These are phyloP conservation scores for Chelonia mydas DNA, from an alignment of 2,797 vertebrate genomes.

Conservation along the genomic window DNA sequence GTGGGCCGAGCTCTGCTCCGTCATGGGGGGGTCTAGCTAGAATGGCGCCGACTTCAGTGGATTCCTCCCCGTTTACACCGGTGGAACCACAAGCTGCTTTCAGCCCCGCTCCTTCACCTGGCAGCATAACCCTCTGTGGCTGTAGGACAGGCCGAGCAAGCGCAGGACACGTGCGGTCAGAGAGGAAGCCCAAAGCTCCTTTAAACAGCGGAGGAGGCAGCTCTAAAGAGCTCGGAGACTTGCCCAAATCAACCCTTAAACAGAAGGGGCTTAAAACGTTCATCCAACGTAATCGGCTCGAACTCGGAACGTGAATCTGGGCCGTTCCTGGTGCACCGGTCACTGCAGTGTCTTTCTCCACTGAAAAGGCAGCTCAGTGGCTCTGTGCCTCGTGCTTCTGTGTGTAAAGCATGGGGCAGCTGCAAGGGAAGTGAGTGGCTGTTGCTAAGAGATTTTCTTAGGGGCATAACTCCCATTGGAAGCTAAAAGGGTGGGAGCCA, in stretches of 20 bases:
- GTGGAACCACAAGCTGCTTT: not conserved
- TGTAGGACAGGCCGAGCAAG: not conserved
- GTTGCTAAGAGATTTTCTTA: not conserved
- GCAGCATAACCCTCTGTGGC: slow-evolving; percentile 63
- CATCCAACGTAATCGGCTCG: not conserved
- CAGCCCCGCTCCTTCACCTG: not conserved
- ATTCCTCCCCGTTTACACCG: not conserved
- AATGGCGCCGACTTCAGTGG: not conserved
- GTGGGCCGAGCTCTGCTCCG: not conserved
- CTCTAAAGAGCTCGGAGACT: not conserved
- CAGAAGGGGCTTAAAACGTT: not conserved
- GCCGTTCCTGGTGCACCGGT: accelerated
- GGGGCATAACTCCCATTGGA: not conserved
- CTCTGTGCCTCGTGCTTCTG: not conserved
- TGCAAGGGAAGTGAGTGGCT: not conserved
- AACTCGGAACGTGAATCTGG: not conserved
- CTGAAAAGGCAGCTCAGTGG: not conserved
- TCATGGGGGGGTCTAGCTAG: not conserved
- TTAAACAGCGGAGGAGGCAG: not conserved
- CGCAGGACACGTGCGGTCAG: not conserved
- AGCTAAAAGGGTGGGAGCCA: not conserved
- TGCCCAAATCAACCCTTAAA: not conserved
- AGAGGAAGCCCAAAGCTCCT: not conserved
- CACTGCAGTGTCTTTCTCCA: not conserved
- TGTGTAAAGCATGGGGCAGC: not conserved